Conservation (phyloP, 2,113 vertebrate species). For the Dendrocopos noguchii region DNA sequence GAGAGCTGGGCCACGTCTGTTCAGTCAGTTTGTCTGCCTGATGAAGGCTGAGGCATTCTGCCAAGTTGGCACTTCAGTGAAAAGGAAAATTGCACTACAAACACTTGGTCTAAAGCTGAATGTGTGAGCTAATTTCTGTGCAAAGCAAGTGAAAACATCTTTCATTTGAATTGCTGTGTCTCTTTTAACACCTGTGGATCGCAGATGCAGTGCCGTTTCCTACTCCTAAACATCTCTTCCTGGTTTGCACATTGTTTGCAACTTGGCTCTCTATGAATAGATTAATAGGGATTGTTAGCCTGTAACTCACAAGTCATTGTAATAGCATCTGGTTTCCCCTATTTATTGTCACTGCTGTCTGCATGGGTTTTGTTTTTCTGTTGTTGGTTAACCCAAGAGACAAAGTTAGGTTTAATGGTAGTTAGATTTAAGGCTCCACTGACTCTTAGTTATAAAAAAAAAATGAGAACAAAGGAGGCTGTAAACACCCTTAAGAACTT, state of each 20-base stretch:
- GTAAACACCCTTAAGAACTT: background rate
- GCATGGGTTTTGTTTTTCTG: constrained; percentile 23
- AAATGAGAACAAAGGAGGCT: background rate
- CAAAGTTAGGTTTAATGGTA: constrained; percentile 34
- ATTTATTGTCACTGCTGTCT: constrained; percentile 61
- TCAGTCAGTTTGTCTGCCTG: constrained; percentile 27
- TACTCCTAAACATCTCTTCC: constrained; percentile 3
- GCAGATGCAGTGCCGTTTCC: constrained; percentile 16
- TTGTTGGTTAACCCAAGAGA: constrained; percentile 31
- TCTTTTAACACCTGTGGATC: constrained; percentile 25
- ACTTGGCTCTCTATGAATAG: constrained; percentile 36
- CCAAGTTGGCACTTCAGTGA: constrained; percentile 1
- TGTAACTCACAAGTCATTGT: constrained; percentile 40
- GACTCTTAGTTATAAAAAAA: background rate
- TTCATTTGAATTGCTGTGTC: constrained; percentile 17
- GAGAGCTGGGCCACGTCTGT: constrained; percentile 29
- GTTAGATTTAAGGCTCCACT: constrained; percentile 9
- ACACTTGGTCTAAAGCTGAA: constrained; percentile 14
- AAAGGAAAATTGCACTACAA: constrained; percentile 52
- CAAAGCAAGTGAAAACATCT: constrained; percentile 32
- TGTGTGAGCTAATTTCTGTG: constrained; percentile 1
- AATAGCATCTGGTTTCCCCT: background rate
- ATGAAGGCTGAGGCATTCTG: constrained; percentile 38
- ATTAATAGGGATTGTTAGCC: constrained; percentile 60
- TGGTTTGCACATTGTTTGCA: constrained; percentile 38